Conservation (phyloP, 2,113 vertebrate genomes). For the Plotosus lineatus region DNA sequence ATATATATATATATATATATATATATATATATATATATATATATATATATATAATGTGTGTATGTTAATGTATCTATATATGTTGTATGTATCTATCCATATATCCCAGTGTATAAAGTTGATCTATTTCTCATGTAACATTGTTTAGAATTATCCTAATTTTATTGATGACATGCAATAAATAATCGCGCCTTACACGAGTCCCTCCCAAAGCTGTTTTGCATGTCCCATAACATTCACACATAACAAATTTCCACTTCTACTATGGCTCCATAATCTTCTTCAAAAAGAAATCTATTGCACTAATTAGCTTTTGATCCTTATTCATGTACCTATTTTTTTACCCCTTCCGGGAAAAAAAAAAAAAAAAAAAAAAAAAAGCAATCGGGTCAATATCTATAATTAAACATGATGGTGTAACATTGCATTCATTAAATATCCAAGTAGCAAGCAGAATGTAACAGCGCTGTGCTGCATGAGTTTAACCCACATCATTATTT, state of each 20-base stretch:
- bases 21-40: too few relatives aligned
- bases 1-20: too few relatives aligned
- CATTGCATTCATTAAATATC: slow-evolving; percentile 59
- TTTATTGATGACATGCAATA: slow-evolving; percentile 54
- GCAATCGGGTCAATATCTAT: slow-evolving; percentile 29
- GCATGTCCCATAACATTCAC: slow-evolving; percentile 60
- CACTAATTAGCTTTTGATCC: slow-evolving; percentile 33
- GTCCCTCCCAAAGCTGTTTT: slow-evolving; percentile 53
- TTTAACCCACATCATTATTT: slow-evolving; percentile 70
- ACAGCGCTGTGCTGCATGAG: slow-evolving; percentile 45
- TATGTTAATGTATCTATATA: too few relatives aligned
- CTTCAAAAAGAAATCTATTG: slow-evolving; percentile 41
- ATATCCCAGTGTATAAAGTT: background rate
- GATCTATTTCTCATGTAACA: slow-evolving; percentile 44
- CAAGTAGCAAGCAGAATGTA: slow-evolving; percentile 54
- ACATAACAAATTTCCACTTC: slow-evolving; percentile 60
- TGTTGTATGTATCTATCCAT: too few relatives aligned
- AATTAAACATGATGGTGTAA: slow-evolving; percentile 61
- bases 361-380: slow-evolving; percentile 39
- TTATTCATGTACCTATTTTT: slow-evolving; percentile 27
- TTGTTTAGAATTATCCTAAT: slow-evolving; percentile 58
- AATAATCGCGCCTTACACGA: slow-evolving; percentile 61
- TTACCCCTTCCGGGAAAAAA: background rate
- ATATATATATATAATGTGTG: background rate
- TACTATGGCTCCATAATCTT: slow-evolving; percentile 56